phyloP scores from a whole-genome alignment of 2,797 vertebrate genomes.

The Schizopygopsis pylzovi region DNA sequence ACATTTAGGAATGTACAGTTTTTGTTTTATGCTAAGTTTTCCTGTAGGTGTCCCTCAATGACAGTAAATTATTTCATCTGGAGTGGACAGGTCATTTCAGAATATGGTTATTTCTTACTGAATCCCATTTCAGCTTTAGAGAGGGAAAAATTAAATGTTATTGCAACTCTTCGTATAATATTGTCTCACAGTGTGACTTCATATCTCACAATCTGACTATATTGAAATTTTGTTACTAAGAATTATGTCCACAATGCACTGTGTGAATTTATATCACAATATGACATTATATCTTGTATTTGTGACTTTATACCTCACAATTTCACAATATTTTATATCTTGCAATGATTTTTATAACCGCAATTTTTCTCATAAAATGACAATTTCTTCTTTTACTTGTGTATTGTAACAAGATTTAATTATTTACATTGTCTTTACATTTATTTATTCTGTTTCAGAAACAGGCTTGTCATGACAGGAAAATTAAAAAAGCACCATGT shows the following conservation, averaged over 20 bases:
- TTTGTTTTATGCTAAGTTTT: not conserved
- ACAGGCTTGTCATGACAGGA: not conserved
- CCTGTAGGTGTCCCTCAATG: no score
- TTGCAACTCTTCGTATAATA: not conserved
- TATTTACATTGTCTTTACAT: not conserved
- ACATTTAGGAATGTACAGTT: not conserved
- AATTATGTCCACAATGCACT: not conserved
- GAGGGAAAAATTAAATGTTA: not conserved
- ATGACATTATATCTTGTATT: not conserved
- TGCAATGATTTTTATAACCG: not conserved
- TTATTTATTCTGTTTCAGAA: not conserved
- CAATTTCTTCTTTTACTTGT: not conserved
- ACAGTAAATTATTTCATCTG: not conserved
- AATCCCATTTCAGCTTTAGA: not conserved
- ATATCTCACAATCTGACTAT: not conserved
- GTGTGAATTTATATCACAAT: not conserved
- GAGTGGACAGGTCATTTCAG: not conserved
- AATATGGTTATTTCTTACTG: not conserved
- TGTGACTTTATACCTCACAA: not conserved
- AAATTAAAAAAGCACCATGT: slow-evolving; percentile 51
- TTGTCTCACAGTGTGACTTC: not conserved
- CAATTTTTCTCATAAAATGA: not conserved
- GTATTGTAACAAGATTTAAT: not conserved
- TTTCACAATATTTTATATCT: not conserved
- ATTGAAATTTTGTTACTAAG: not conserved